Conservation (phyloP, 2,888 invertebrate species). For the Dryobota labecula region DNA sequence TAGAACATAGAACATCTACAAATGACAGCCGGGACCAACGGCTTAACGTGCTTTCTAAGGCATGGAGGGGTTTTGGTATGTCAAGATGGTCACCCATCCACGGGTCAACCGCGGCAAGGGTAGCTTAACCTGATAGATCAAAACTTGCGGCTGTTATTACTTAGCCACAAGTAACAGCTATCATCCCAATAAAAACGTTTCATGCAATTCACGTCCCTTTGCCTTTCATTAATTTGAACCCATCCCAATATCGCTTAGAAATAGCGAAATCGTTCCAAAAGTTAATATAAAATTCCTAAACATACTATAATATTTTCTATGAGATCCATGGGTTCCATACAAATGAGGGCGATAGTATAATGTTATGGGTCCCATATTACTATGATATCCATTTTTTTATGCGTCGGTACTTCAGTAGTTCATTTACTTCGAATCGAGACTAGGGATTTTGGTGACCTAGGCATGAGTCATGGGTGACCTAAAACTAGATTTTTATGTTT, state of each 20-base stretch:
- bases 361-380: constrained; percentile 9
- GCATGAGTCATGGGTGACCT: background rate
- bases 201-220: background rate
- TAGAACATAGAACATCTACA: too few relatives aligned
- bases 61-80: too few relatives aligned
- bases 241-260: constrained; percentile 27
- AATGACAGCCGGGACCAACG: too few relatives aligned
- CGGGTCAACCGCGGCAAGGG: too few relatives aligned
- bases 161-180: too few relatives aligned
- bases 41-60: too few relatives aligned
- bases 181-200: background rate
- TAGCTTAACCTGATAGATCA: too few relatives aligned
- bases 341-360: constrained; percentile 26
- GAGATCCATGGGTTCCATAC: constrained; percentile 24
- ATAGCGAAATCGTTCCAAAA: constrained; percentile 41
- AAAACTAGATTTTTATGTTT: background rate
- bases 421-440: constrained; percentile 34
- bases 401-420: background rate
- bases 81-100: too few relatives aligned
- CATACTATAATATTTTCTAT: constrained; percentile 23
- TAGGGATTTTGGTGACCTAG: constrained; percentile 6
- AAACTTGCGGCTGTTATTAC: too few relatives aligned
- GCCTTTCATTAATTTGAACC: background rate
- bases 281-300: constrained; percentile 49
- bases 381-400: constrained; percentile 18